Percentiles rank a stretch among this genome's conserved stretches.
These are phyloP conservation scores for Sanderia malayensis DNA, from an alignment of 30 jellyfish, hydroid and myxozoan genomes.

Conservation along the genomic window DNA sequence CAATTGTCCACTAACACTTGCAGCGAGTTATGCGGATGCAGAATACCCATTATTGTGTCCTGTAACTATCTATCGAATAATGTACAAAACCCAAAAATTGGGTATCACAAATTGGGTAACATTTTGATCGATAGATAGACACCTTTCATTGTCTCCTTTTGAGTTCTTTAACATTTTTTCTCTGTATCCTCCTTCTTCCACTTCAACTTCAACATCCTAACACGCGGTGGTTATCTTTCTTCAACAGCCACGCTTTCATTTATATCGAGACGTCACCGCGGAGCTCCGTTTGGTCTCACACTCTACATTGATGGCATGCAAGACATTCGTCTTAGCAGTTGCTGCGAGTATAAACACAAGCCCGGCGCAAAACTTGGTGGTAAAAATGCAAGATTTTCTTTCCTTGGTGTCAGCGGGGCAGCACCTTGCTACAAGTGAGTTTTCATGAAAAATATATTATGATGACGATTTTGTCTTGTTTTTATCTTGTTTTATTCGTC, in stretches of 20 bases:
- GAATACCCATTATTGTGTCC: too few species aligned
- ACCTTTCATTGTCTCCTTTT: not conserved
- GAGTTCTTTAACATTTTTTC: not conserved
- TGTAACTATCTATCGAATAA: too few species aligned
- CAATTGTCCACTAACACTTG: too few species aligned
- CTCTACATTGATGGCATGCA: conserved; percentile 78
- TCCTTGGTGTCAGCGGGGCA: conserved; percentile 85
- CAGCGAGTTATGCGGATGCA: too few species aligned
- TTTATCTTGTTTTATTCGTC: too few species aligned
- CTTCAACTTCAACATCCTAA: not conserved
- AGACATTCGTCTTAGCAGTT: conserved; percentile 84
- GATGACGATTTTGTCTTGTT: too few species aligned
- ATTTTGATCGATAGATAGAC: too few species aligned
- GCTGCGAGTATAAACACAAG: conserved; percentile 93
- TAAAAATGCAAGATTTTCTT: conserved; percentile 75
- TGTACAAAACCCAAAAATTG: too few species aligned
- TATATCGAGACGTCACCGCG: conserved; percentile 95
- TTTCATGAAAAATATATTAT: too few species aligned
- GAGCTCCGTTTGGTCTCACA: conserved; percentile 95
- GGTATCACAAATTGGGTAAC: too few species aligned
- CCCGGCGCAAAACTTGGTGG: conserved; percentile 97
- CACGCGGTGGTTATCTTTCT: not conserved
- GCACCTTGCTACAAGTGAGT: conserved; percentile 95
- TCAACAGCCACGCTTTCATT: conserved; percentile 74
- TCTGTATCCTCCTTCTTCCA: not conserved